These are phyloP conservation scores for Equus przewalskii DNA, from an alignment of 2,113 vertebrate species.

Conservation along the genomic window DNA sequence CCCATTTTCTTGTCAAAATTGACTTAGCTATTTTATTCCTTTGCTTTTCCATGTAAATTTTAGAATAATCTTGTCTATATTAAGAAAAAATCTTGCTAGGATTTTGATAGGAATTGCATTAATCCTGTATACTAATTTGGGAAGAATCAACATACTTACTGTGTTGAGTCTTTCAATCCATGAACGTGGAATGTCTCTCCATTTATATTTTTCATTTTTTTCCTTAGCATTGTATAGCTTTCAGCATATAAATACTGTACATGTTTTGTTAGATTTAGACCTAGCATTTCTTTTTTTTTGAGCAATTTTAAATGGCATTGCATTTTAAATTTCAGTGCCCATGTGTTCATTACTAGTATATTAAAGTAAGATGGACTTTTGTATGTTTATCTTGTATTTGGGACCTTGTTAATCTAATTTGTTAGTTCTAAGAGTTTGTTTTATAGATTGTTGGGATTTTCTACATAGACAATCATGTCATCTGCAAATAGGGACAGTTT, in stretches of 20 bases:
- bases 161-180: background rate
- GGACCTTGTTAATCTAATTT: background rate
- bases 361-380: background rate
- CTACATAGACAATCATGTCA: background rate
- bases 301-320: background rate
- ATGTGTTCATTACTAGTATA: background rate
- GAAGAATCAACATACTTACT: background rate
- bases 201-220: background rate
- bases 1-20: background rate
- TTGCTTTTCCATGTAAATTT: background rate
- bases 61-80: background rate
- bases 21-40: background rate
- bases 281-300: background rate
- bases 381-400: background rate
- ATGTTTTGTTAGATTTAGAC: background rate
- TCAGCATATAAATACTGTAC: background rate
- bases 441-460: background rate
- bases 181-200: background rate
- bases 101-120: background rate
- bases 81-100: background rate
- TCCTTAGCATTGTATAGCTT: background rate
- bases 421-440: background rate
- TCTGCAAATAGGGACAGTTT: background rate
- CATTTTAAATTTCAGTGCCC: background rate
- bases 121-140: background rate